Evolutionary conservation across 2,888 invertebrate genomes (phyloP).

Genomic region (Drosophila nr. perissopoda): DNA sequence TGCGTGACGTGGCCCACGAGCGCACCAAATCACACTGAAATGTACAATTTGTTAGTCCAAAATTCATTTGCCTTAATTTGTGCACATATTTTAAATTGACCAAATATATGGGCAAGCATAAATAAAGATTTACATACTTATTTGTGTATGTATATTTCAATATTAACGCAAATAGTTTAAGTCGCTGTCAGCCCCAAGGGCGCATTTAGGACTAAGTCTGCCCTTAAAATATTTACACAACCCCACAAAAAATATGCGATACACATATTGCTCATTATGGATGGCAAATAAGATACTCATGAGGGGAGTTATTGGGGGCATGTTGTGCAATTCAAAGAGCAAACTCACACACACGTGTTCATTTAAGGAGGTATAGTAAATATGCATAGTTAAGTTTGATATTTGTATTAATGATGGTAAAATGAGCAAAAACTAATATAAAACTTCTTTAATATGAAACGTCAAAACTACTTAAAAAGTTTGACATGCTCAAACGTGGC

Average conservation of each 20-base stretch:
- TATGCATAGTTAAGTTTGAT: conserved; percentile 65
- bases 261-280: conserved; percentile 69
- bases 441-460: conserved; percentile 78
- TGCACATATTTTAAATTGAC: conserved; percentile 68
- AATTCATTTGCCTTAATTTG: conserved; percentile 79
- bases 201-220: conserved; percentile 61
- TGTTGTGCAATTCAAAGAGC: conserved; percentile 5
- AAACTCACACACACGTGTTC: not conserved
- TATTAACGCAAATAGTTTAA: conserved; percentile 53
- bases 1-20: conserved; percentile 49
- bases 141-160: not conserved
- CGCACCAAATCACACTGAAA: conserved; percentile 53
- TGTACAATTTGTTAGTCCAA: conserved; percentile 66
- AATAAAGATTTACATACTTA: not conserved
- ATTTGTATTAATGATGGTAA: conserved; percentile 77
- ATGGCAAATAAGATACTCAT: conserved; percentile 61
- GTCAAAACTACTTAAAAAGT: conserved; percentile 78
- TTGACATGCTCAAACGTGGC: conserved; percentile 64
- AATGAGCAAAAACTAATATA: conserved; percentile 78
- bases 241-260: conserved; percentile 53
- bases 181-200: conserved; percentile 49
- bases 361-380: conserved; percentile 44
- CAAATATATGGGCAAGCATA: conserved; percentile 18
- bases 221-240: conserved; percentile 74
- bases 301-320: conserved; percentile 1